Conservation (phyloP, 2,797 vertebrate genomes). For the Poecilia picta region DNA sequence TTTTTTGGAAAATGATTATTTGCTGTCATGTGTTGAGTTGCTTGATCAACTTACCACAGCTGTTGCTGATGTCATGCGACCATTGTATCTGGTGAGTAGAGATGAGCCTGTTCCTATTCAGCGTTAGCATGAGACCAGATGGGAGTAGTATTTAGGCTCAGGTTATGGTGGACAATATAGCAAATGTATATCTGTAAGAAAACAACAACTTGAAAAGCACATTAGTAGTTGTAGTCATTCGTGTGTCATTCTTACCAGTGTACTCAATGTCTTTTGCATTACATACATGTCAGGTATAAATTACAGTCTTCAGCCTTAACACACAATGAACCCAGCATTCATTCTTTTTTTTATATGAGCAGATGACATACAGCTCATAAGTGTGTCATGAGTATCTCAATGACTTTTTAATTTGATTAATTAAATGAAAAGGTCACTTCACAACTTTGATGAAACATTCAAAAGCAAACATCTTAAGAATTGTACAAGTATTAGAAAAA, state of each 20-base stretch:
- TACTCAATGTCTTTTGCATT: not conserved
- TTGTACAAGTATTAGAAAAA: slow-evolving; percentile 99
- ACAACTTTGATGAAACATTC: slow-evolving; percentile 89
- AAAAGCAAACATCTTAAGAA: slow-evolving; percentile 97
- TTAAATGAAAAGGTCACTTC: slow-evolving; percentile 77
- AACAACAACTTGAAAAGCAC: too few relatives aligned
- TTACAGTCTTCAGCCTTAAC: not conserved
- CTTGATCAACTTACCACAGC: slow-evolving; percentile 16
- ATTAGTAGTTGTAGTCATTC: not conserved
- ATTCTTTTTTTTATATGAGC: not conserved
- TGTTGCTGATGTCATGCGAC: slow-evolving; percentile 38
- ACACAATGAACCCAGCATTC: not conserved
- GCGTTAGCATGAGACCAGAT: not conserved
- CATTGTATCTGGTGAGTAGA: slow-evolving; percentile 20
- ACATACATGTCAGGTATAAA: not conserved
- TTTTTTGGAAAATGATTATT: slow-evolving; percentile 20
- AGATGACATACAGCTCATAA: too few relatives aligned
- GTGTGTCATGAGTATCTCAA: too few relatives aligned
- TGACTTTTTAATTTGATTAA: slow-evolving; percentile 15
- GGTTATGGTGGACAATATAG: not conserved
- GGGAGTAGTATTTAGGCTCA: not conserved
- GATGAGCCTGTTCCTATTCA: not conserved
- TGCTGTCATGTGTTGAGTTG: slow-evolving; percentile 2
- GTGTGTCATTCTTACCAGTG: not conserved
- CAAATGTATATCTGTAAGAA: not conserved